These are phyloP conservation scores for Tragelaphus eurycerus DNA, from an alignment of 2,797 vertebrate genomes.

Conservation along the genomic window DNA sequence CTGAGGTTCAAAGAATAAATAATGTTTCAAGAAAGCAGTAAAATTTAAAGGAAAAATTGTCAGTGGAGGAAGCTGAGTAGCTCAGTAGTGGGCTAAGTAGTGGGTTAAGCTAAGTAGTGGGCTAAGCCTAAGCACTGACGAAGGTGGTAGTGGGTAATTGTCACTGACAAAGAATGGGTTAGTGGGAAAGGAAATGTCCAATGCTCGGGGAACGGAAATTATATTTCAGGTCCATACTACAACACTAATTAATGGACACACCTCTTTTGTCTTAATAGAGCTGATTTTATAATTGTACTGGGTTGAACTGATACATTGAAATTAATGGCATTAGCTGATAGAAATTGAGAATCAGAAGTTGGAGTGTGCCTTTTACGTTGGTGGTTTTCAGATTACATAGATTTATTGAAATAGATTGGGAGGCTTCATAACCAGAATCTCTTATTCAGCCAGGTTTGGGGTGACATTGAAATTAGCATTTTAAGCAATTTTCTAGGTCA, in stretches of 20 bases:
- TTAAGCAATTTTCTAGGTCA: background rate
- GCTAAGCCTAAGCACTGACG: background rate
- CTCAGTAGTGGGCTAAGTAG: background rate
- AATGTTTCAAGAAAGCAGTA: background rate
- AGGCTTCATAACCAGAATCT: background rate
- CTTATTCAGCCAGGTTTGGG: background rate
- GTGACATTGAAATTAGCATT: background rate
- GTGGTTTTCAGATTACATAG: background rate
- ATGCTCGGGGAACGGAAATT: background rate
- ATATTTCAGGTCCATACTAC: background rate
- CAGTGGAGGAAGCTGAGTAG: background rate
- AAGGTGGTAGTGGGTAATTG: background rate
- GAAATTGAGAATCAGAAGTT: background rate
- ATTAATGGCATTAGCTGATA: background rate
- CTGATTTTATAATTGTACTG: background rate
- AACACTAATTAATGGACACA: background rate
- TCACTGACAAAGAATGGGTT: background rate
- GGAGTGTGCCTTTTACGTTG: background rate
- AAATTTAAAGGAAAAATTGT: background rate
- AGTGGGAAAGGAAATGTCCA: background rate
- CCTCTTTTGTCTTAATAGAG: background rate
- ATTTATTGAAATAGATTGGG: background rate
- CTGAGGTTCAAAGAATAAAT: background rate
- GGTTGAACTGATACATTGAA: background rate
- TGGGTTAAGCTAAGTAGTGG: background rate